Base-by-base conservation (phyloP, 2,888 invertebrate species). In the Thereva nobilitata region DNA sequence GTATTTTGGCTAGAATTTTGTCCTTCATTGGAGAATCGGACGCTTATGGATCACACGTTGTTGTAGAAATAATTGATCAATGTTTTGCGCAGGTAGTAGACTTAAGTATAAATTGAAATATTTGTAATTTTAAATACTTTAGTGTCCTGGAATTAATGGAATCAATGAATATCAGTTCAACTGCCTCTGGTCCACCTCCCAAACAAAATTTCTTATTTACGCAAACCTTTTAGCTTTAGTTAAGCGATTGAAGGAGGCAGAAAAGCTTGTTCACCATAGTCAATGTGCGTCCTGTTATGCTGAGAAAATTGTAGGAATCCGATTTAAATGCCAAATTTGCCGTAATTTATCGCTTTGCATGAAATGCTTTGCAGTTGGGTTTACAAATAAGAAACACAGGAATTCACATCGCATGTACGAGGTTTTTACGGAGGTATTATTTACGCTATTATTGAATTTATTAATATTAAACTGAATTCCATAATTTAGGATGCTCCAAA, bases 321-420 rank as follows among this genome's bases (percentile, higher is more conserved):
- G 80, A 0, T 81, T 80, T 45, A 79, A 79, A 70, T 81, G 81
- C 44, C 78, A 77, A 68, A 71, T 74, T 12, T 81, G 81, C 38
- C 74, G 74, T 10, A 76, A 78, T 69, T 47, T 80, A 4, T 80
- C 80, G 0, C 67, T 81, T 10, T 81, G 81, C 54, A 68, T 80
- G 56, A 76, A 76, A 66, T 81, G 81, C 69, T 81, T 80, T 72
- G 76, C 80, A 1, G 73, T 73, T 12, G 80, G 80, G 1, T 75
- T 68, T 42, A 71, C 72, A 0, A 73, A 71, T 23, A 74, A 75
- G 49, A 79, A 77, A 55, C 81, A 81, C 66, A 67, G 70, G 2
- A 12, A 52, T 8, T 71, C 74, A 5, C 81, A 81, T 72, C 78
- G 79, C 7, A 78, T 81, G 76, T 77, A 73, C 69, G 81, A 81